phyloP scores from a whole-genome alignment of 35 echinoderm and acorn worm species.

The Heliocidaris tuberculata region DNA sequence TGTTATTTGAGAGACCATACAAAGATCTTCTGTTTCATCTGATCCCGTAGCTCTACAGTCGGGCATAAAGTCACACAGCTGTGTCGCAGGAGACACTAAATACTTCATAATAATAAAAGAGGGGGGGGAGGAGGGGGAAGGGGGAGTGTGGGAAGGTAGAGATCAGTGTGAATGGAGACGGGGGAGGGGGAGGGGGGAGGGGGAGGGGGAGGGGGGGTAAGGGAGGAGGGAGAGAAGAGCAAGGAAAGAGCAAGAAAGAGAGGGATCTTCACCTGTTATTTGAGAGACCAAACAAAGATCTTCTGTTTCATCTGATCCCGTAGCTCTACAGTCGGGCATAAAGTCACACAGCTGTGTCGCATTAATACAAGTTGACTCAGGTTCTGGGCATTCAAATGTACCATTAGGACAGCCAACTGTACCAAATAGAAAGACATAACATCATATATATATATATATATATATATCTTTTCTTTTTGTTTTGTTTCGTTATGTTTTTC shows the following conservation, averaged over 20 bases:
- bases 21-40: not conserved
- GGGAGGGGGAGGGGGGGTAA: too few species aligned
- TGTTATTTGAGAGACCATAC: not conserved
- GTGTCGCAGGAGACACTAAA: not conserved
- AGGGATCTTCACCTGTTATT: not conserved
- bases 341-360: not conserved
- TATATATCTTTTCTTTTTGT: too few species aligned
- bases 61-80: not conserved
- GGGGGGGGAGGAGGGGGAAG: too few species aligned
- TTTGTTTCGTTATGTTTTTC: too few species aligned
- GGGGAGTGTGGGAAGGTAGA: too few species aligned
- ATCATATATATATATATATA: too few species aligned
- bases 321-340: not conserved
- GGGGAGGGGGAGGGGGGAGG: too few species aligned
- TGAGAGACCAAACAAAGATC: not conserved
- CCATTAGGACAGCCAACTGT: not conserved
- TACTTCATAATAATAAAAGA: too few species aligned
- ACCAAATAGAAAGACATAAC: not conserved
- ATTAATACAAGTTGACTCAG: not conserved
- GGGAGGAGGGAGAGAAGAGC: too few species aligned
- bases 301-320: not conserved
- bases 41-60: not conserved
- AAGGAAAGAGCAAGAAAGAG: too few species aligned
- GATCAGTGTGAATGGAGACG: too few species aligned
- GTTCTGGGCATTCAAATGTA: not conserved